phyloP scores from a whole-genome alignment of 2,113 vertebrate genomes.

The Pimephales promelas region DNA sequence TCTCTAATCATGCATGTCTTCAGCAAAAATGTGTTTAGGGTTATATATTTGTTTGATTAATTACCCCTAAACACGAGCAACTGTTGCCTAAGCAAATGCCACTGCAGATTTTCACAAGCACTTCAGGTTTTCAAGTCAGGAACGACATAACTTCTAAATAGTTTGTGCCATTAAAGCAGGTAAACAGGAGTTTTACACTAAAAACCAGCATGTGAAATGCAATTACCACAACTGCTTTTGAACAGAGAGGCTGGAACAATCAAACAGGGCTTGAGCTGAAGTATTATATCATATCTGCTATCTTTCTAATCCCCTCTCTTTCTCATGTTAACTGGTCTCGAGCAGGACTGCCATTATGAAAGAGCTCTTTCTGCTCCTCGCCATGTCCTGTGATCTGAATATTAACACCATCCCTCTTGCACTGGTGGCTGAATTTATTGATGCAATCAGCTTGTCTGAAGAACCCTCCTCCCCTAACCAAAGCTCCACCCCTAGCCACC shows the following conservation, averaged over 20 bases:
- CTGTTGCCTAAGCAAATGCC: not conserved
- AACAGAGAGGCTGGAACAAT: constrained; percentile 6
- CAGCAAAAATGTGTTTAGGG: no score
- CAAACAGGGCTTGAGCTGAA: constrained; percentile 7
- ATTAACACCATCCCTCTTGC: constrained; percentile 63
- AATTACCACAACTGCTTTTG: constrained; percentile 23
- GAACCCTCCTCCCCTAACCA: constrained; percentile 51
- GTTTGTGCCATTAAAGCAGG: not conserved
- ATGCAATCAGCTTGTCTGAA: constrained; percentile 73
- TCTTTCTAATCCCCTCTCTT: constrained; percentile 26
- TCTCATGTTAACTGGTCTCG: constrained; percentile 51
- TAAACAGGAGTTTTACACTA: not conserved
- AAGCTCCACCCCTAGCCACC: constrained; percentile 34
- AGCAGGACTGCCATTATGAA: constrained; percentile 67
- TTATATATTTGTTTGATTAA: not conserved
- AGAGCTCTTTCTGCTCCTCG: constrained; percentile 54
- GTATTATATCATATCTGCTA: constrained; percentile 10
- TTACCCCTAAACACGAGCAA: not conserved
- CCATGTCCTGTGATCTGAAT: constrained; percentile 68
- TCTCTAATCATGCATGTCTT: no score
- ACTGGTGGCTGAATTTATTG: constrained; percentile 68
- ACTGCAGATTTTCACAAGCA: not conserved
- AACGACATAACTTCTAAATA: not conserved
- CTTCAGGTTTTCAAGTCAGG: not conserved
- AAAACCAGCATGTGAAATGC: constrained; percentile 11